These are phyloP conservation scores for Callorhinus ursinus DNA, from an alignment of 2,113 vertebrate genomes.

Conservation along the genomic window DNA sequence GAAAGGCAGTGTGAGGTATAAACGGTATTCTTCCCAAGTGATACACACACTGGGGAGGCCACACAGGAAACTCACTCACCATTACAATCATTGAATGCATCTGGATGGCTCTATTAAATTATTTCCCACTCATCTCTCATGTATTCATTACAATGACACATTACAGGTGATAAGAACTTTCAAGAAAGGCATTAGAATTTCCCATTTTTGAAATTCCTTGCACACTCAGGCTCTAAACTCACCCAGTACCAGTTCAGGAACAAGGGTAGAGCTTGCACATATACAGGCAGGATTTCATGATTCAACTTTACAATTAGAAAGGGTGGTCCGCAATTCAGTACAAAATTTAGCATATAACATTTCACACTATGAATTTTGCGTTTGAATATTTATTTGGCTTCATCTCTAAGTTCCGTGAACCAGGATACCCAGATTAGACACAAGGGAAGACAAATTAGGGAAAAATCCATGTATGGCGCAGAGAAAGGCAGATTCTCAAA, in stretches of 20 bases:
- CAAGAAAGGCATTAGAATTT: background rate
- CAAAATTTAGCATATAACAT: background rate
- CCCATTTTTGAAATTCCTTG: conserved; percentile 17
- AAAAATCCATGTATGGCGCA: background rate
- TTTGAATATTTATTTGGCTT: background rate
- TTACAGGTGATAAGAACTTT: background rate
- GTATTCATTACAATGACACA: background rate
- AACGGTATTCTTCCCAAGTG: background rate
- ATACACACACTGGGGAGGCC: background rate
- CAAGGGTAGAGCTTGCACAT: background rate
- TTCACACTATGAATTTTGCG: background rate
- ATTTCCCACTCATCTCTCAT: background rate
- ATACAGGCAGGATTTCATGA: background rate
- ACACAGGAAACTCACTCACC: background rate
- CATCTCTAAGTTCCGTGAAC: background rate
- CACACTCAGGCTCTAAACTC: background rate
- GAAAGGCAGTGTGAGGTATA: background rate
- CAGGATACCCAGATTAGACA: background rate
- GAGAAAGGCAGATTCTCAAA: background rate
- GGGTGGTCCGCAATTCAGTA: background rate
- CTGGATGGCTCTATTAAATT: background rate
- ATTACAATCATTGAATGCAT: background rate
- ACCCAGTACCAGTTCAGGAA: background rate
- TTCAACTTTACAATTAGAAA: conserved; percentile 34
- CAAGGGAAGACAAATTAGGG: background rate